Percentiles rank a stretch among this genome's conserved stretches.
Evolutionary conservation across 2,797 vertebrate genomes (phyloP).

Genomic region (Myotis daubentonii): DNA sequence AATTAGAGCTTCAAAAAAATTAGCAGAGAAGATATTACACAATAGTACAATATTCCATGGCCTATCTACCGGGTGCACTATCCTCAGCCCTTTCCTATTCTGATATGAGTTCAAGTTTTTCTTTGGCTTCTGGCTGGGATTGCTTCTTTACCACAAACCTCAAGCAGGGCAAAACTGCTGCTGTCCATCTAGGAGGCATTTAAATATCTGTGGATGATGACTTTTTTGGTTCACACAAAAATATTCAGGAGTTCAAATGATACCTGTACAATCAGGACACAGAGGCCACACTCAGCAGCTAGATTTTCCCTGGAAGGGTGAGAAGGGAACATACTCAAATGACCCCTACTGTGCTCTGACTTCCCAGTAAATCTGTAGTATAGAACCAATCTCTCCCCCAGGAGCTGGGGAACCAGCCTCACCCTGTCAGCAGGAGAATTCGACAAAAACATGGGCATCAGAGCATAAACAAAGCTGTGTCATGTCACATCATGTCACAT

Average conservation of each 20-base stretch:
- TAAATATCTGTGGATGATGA: neutral
- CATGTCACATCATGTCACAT: slow-evolving; percentile 39
- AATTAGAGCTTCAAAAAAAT: neutral
- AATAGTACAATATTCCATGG: neutral
- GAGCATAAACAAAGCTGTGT: slow-evolving; percentile 27
- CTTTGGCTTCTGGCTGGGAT: neutral
- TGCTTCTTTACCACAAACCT: neutral
- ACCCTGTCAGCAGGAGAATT: neutral
- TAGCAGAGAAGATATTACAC: neutral
- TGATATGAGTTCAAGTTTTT: neutral
- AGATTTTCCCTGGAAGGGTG: neutral
- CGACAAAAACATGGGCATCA: slow-evolving; percentile 18
- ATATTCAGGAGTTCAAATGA: slow-evolving; percentile 19
- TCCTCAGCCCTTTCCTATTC: neutral
- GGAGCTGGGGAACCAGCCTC: neutral
- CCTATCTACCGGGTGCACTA: neutral
- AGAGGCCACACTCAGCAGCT: neutral
- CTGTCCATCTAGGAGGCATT: neutral
- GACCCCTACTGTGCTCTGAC: neutral
- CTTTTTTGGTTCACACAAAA: neutral
- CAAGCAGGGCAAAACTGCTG: neutral
- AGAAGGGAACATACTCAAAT: neutral
- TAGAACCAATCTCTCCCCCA: neutral
- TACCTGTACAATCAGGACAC: neutral
- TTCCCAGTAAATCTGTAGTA: neutral